Conservation (phyloP, 2,797 vertebrate species). For the Cynodonichthys magdalenae region DNA sequence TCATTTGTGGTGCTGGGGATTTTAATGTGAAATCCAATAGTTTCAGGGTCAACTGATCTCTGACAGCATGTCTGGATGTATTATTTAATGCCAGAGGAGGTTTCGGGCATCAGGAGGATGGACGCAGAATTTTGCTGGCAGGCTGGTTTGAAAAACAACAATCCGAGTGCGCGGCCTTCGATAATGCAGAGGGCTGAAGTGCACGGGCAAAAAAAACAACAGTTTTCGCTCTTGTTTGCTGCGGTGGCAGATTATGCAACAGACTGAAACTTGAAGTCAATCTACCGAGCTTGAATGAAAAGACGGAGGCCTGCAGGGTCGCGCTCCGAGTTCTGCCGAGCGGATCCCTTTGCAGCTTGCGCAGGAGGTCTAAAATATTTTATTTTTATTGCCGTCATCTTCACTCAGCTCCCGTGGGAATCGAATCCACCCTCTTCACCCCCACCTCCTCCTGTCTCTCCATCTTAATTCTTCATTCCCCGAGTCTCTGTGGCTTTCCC, state of each 20-base stretch:
- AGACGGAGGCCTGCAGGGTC: constrained; percentile 46
- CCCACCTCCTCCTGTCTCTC: constrained; percentile 23
- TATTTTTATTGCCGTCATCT: constrained; percentile 67
- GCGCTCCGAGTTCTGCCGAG: constrained; percentile 43
- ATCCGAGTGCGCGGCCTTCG: constrained; percentile 43
- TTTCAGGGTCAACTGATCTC: constrained; percentile 79
- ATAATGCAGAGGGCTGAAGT: constrained; percentile 41
- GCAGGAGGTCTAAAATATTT: constrained; percentile 50
- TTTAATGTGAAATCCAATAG: constrained; percentile 77
- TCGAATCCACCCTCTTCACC: constrained; percentile 43
- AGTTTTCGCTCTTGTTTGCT: constrained; percentile 6
- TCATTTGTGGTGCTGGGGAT: constrained; percentile 53
- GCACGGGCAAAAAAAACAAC: constrained; percentile 45
- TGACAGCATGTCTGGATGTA: constrained; percentile 73
- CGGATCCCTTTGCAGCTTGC: constrained; percentile 50
- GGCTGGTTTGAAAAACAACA: constrained; percentile 24
- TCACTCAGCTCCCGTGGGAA: constrained; percentile 60
- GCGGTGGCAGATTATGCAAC: constrained; percentile 61
- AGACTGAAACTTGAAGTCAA: constrained; percentile 61
- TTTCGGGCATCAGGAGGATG: constrained; percentile 40
- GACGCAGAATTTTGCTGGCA: constrained; percentile 48
- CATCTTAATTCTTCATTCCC: constrained; percentile 47
- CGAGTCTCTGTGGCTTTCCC: constrained; percentile 1
- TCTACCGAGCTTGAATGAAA: constrained; percentile 24
- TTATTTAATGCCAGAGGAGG: constrained; percentile 67